Evolutionary conservation across 2,888 invertebrate species (phyloP).

Genomic region (Tetanocera ferruginea): DNA sequence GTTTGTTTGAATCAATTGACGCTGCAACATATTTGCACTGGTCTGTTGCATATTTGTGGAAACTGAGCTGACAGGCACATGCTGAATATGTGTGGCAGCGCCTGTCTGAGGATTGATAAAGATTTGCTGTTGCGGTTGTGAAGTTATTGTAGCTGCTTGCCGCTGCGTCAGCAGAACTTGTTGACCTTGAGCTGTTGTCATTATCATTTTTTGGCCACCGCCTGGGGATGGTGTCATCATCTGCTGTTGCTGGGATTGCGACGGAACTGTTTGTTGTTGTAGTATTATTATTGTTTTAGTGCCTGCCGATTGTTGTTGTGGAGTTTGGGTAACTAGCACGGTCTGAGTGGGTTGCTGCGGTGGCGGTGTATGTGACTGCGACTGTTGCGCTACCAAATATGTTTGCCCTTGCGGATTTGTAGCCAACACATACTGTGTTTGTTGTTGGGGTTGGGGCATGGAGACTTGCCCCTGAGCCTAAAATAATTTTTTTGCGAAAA

Average conservation of each 20-base stretch:
- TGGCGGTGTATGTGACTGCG: slow-evolving; percentile 67
- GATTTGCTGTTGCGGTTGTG: slow-evolving; percentile 48
- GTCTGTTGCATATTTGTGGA: slow-evolving; percentile 36
- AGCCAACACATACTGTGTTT: slow-evolving; percentile 68
- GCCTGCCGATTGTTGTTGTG: slow-evolving; percentile 77
- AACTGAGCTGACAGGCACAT: slow-evolving; percentile 45
- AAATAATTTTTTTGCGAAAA: neutral
- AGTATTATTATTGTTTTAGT: slow-evolving; percentile 81
- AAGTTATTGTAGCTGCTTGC: slow-evolving; percentile 49
- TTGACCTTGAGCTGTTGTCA: slow-evolving; percentile 77
- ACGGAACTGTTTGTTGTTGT: slow-evolving; percentile 72
- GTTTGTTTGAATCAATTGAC: slow-evolving; percentile 61
- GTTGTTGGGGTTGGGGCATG: slow-evolving; percentile 54
- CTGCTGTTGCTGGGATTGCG: slow-evolving; percentile 58
- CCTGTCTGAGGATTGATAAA: slow-evolving; percentile 57
- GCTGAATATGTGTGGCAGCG: slow-evolving; percentile 52
- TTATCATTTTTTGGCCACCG: slow-evolving; percentile 73
- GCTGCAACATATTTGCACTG: slow-evolving; percentile 41
- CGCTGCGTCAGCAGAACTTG: slow-evolving; percentile 76
- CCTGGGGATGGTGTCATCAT: slow-evolving; percentile 59
- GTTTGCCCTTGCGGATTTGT: slow-evolving; percentile 73
- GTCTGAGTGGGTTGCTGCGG: slow-evolving; percentile 70
- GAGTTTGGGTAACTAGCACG: slow-evolving; percentile 77
- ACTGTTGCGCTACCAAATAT: slow-evolving; percentile 77
- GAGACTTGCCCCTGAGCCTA: slow-evolving; percentile 7